phyloP scores from a whole-genome alignment of 2,888 invertebrate genomes.

The Sialis fuliginosa region DNA sequence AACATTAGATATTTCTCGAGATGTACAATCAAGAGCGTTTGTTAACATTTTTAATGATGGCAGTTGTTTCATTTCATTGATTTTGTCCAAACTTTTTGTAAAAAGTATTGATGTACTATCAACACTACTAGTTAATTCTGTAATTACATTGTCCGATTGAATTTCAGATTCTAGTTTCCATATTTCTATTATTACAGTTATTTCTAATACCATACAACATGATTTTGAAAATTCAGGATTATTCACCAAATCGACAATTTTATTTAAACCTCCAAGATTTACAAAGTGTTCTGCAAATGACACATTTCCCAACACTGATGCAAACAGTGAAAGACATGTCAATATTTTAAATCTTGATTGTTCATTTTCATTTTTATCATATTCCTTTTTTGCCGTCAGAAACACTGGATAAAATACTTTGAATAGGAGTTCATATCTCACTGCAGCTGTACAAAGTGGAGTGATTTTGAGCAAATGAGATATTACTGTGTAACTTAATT shows the following conservation, averaged over 20 bases:
- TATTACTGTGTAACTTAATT: slow-evolving; percentile 34
- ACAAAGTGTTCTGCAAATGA: slow-evolving; percentile 39
- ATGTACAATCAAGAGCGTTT: slow-evolving; percentile 1
- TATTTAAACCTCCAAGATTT: slow-evolving; percentile 34
- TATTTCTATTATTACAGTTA: slow-evolving; percentile 39
- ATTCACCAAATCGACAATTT: slow-evolving; percentile 33
- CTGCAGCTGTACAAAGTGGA: slow-evolving; percentile 31
- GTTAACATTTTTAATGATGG: slow-evolving; percentile 4
- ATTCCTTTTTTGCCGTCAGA: slow-evolving; percentile 32
- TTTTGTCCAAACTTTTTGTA: background rate
- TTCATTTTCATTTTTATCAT: slow-evolving; percentile 26
- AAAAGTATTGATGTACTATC: background rate
- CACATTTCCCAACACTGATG: slow-evolving; percentile 34
- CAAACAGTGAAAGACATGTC: slow-evolving; percentile 39
- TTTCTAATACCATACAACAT: slow-evolving; percentile 41
- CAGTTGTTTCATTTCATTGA: slow-evolving; percentile 3
- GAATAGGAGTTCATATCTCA: slow-evolving; percentile 37
- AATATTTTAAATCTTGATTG: slow-evolving; percentile 36
- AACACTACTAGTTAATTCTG: background rate
- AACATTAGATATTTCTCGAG: background rate
- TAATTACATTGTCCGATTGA: slow-evolving; percentile 8
- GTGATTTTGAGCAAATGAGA: slow-evolving; percentile 38
- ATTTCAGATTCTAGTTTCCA: slow-evolving; percentile 27
- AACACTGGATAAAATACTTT: slow-evolving; percentile 42
- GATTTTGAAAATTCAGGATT: slow-evolving; percentile 35